Evolutionary conservation across 2,888 invertebrate genomes (phyloP).

Genomic region (Melanchra persicariae): DNA sequence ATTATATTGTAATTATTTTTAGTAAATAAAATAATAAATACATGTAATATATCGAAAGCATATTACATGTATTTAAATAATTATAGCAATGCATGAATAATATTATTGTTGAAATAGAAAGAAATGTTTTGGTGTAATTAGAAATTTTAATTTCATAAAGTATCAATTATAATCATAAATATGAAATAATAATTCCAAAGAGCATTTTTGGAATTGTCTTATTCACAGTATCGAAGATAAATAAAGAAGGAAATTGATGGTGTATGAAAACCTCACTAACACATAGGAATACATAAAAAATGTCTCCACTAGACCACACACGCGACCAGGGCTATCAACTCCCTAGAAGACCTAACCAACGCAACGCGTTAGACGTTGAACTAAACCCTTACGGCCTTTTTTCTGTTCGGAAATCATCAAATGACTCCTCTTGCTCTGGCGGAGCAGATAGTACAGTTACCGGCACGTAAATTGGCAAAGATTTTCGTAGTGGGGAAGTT

Average conservation of each 20-base stretch:
- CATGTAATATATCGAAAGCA: no score
- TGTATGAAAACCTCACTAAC: background rate
- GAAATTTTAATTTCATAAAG: background rate
- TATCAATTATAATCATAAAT: background rate
- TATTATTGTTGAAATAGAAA: background rate
- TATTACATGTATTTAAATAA: no score
- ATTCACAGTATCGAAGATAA: background rate
- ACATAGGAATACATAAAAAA: constrained; percentile 22
- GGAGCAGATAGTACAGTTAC: no score
- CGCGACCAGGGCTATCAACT: constrained; percentile 26
- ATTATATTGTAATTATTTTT: no score
- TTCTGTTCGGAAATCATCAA: no score
- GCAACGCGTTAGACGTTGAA: constrained; percentile 33
- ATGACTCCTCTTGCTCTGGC: no score
- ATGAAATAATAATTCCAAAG: background rate
- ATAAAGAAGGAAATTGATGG: background rate
- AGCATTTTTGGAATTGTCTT: background rate
- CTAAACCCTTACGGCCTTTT: constrained; percentile 11
- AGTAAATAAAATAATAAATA: no score
- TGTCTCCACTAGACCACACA: constrained; percentile 46
- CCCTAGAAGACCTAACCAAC: constrained; percentile 17
- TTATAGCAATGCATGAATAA: background rate
- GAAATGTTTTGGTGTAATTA: background rate
- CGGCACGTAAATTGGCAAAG: no score
- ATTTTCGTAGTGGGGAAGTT: no score